Evolutionary conservation across 2,888 invertebrate genomes (phyloP).

Genomic region (Drosophila colorata): DNA sequence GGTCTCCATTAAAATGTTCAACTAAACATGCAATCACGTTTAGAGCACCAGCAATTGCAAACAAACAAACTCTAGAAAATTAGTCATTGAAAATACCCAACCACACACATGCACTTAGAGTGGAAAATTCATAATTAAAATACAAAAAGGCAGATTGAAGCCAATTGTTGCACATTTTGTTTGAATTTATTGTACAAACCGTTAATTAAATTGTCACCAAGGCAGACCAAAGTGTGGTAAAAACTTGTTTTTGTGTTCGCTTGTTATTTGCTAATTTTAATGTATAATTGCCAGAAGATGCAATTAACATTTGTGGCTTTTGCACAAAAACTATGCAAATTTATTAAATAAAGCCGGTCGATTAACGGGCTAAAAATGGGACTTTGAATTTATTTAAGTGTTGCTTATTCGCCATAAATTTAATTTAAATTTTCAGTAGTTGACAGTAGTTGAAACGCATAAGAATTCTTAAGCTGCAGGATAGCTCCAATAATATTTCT

Average conservation of each 20-base stretch:
- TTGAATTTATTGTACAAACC: conserved; percentile 20
- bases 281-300: conserved; percentile 5
- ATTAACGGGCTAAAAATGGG: not conserved
- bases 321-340: not conserved
- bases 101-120: not conserved
- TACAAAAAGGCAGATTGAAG: conserved; percentile 34
- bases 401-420: not conserved
- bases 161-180: conserved; percentile 60
- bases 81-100: conserved; percentile 18
- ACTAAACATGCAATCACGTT: conserved; percentile 60
- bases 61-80: conserved; percentile 22
- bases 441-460: too few relatives aligned
- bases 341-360: too few relatives aligned
- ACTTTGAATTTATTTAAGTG: not conserved
- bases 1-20: conserved; percentile 61
- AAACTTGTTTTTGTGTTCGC: conserved; percentile 5
- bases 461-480: not conserved
- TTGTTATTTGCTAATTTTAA: conserved; percentile 7
- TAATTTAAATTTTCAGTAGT: not conserved
- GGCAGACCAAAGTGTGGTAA: conserved; percentile 6
- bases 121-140: conserved; percentile 50
- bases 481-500: not conserved
- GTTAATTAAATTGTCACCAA: conserved; percentile 72
- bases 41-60: conserved; percentile 8
- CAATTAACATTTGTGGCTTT: conserved; percentile 15